Evolutionary conservation across 2,113 vertebrate species (phyloP), one percentile per base, ranked within the genome.

Genomic region (Calidris pygmaea): DNA sequence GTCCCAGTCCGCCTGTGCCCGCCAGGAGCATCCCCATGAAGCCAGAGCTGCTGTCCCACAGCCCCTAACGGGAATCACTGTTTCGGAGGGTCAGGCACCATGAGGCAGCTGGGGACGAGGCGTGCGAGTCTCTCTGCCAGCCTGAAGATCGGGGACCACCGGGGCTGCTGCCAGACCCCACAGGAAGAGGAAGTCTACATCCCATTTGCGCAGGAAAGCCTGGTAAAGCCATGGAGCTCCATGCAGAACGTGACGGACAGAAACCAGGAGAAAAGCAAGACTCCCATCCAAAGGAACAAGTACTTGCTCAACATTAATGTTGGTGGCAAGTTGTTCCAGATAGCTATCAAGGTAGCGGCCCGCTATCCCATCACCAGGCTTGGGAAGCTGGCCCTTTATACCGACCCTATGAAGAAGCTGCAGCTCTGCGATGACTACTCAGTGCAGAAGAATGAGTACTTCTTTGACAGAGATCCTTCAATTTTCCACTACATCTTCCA

Each of bases 401-500:
- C 97, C 1, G 98, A 99, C 92, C 98, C 98, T 0, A 92, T 67
- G 29, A 98, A 98, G 95, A 98, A 98, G 35, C 93, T 99, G 73
- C 97, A 98, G 4, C 98, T 99, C 67, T 99, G 99, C 8, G 99
- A 99, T 13, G 99, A 99, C 90, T 99, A 99, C 89, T 98, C 98
- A 1, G 98, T 99, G 75, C 97, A 89, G 85, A 98, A 85, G 72
- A 98, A 99, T 1, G 99, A 99, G 86, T 99, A 99, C 87, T 99
- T 99, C 93, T 99, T 99, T 37, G 99, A 99, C 91, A 98, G 98
- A 34, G 98, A 99, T 90, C 99, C 99, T 20, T 97, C 95, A 1
- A 98, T 99, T 89, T 99, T 99, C 96, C 98, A 98, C 93, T 98
- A 99, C 89, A 97, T 99, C 84, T 99, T 99, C 93, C 98, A 98